A percentile compares a stretch with the other conserved stretches of the same genome.
These are phyloP conservation scores for Triops cancriformis DNA, from an alignment of 1,140 invertebrate species.

Conservation along the genomic window DNA sequence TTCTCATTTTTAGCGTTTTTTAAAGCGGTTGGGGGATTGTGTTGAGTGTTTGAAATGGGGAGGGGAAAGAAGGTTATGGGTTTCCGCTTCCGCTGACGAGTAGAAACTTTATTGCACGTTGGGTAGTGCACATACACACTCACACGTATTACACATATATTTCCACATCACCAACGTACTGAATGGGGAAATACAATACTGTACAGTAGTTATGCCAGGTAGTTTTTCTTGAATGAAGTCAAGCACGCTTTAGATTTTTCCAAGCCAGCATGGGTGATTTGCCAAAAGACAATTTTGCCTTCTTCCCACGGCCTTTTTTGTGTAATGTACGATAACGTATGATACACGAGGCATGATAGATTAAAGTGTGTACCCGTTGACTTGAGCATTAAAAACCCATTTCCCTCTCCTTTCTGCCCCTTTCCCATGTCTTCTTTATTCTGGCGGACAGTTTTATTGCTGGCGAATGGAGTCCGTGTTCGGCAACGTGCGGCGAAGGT, in stretches of 20 bases:
- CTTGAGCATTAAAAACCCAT: neutral
- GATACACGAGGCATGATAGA: neutral
- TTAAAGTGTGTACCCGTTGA: neutral
- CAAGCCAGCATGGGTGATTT: neutral
- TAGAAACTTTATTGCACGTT: slow-evolving; percentile 10
- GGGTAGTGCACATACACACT: neutral
- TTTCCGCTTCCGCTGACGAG: neutral
- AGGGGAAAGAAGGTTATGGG: neutral
- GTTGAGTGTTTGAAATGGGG: neutral
- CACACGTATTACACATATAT: neutral
- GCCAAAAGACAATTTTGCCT: neutral
- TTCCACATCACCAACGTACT: too few species aligned
- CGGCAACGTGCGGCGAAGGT: slow-evolving; percentile 80
- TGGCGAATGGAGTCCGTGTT: slow-evolving; percentile 79
- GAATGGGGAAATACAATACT: too few species aligned
- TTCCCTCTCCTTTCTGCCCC: too few species aligned
- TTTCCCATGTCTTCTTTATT: neutral
- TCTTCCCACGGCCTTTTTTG: neutral
- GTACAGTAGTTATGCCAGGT: neutral
- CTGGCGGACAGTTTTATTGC: slow-evolving; percentile 52
- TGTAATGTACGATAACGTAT: neutral
- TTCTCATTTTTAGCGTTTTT: too few species aligned
- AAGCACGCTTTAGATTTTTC: neutral
- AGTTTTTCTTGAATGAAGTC: neutral
- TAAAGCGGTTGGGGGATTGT: too few species aligned